Evolutionary conservation across 2,113 vertebrate genomes (phyloP).

Genomic region (Turdus rufiventris): DNA sequence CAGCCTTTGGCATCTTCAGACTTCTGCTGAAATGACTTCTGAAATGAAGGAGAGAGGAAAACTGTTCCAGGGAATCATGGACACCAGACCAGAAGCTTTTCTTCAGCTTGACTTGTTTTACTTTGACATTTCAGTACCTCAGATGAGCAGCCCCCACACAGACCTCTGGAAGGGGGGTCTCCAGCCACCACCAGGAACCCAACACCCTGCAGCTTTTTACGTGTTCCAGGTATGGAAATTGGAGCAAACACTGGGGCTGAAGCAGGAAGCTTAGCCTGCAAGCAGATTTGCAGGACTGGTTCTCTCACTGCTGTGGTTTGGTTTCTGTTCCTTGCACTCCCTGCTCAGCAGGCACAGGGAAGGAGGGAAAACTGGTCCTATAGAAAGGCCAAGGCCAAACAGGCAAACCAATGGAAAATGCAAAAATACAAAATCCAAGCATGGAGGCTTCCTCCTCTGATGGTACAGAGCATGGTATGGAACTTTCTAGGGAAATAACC

Average conservation of each 20-base stretch:
- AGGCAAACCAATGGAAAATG: not conserved
- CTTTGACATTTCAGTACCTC: not conserved
- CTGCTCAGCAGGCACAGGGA: not conserved
- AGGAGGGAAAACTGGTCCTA: not conserved
- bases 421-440: not conserved
- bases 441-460: not conserved
- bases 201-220: not conserved
- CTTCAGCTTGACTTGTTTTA: not conserved
- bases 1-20: not conserved
- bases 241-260: not conserved
- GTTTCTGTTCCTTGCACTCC: not conserved
- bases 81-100: not conserved
- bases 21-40: not conserved
- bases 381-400: not conserved
- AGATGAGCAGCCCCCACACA: not conserved
- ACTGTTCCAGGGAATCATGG: not conserved
- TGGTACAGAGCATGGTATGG: not conserved
- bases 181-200: fast-evolving
- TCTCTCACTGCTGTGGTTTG: not conserved
- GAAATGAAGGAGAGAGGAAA: not conserved
- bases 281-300: not conserved
- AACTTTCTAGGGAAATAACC: not conserved
- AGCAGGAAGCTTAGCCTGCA: not conserved
- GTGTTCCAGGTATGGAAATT: not conserved
- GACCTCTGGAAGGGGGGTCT: not conserved